These are phyloP conservation scores for Pherbina coryleti DNA, from an alignment of 2,888 invertebrate species.

Conservation along the genomic window DNA sequence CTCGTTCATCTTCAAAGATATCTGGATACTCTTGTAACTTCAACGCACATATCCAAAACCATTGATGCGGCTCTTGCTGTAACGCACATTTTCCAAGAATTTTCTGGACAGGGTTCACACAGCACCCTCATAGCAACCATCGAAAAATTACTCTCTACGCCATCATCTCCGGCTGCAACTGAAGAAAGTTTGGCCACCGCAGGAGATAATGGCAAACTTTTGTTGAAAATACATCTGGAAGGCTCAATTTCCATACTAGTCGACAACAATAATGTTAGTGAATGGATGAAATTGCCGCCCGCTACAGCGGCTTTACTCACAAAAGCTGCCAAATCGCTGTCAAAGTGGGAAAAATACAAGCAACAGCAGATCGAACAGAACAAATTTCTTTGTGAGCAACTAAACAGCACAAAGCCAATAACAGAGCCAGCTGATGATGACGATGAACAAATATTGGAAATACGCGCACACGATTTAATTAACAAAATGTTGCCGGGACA, in stretches of 20 bases:
- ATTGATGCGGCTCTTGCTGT: conserved; percentile 27
- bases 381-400: not conserved
- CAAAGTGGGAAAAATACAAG: conserved; percentile 6
- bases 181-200: not conserved
- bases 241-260: conserved; percentile 41
- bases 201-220: conserved; percentile 17
- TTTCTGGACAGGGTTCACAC: not conserved
- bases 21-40: conserved; percentile 20
- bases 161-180: not conserved
- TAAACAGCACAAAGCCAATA: not conserved
- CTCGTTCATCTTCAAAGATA: conserved; percentile 30
- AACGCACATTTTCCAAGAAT: conserved; percentile 16
- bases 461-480: not conserved
- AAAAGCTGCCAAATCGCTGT: conserved; percentile 25
- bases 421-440: not conserved
- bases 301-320: conserved; percentile 19
- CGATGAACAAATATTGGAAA: not conserved
- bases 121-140: not conserved
- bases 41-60: conserved; percentile 15
- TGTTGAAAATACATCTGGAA: conserved; percentile 31
- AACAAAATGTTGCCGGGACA: conserved; percentile 12
- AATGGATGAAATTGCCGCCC: conserved; percentile 30
- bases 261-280: conserved; percentile 31
- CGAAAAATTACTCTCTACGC: not conserved
- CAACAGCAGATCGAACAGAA: not conserved